Evolutionary conservation across 92 coral and sea anemone genomes (phyloP), one percentile per base, ranked within the genome.

Genomic region (Blastomussa wellsi): DNA sequence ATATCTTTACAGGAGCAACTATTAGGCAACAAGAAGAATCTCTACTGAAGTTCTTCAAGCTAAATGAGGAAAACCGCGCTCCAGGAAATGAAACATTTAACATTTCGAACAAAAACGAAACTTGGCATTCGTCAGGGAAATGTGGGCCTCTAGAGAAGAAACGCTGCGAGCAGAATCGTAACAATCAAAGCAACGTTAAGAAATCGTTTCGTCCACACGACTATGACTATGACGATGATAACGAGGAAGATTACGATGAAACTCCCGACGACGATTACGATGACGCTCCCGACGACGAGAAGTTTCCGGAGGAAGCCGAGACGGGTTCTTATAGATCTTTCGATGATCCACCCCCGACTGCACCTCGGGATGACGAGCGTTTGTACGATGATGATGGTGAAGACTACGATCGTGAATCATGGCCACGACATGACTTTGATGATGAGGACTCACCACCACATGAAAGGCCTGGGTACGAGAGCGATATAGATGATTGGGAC

Each of bases 201-300:
- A 83, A 83, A 42, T 83, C 87, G 59, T 75, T 73, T 36, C 74
- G 81, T 28, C 87, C 87, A 19, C 35, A 74, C 29, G 62, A 74
- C 51, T 59, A 74, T 55, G 74, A 82, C 64, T 60, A 80, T 20
- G 86, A 82, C 41, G 86, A 80, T 19, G 66, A 77, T 26, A 38
- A 77, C 42, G 83, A 81, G 22, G 85, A 81, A 22, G 85, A 81
- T 80, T 80, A 44, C 76, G 65, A 80, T 47, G 84, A 80, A 66
- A 6, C 42, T 36, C 69, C 85, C 51, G 85, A 70, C 28, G 85
- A 74, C 32, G 80, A 66, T 19, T 19, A 79, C 77, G 67, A 48
- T 57, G 76, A 80, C 44, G 5, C 42, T 36, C 69, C 85, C 51
- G 85, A 70, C 28, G 85, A 74, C 32, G 80, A 74, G 42, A 81